Conservation (phyloP, 2,888 invertebrate genomes). For the Coleophora flavipennella region DNA sequence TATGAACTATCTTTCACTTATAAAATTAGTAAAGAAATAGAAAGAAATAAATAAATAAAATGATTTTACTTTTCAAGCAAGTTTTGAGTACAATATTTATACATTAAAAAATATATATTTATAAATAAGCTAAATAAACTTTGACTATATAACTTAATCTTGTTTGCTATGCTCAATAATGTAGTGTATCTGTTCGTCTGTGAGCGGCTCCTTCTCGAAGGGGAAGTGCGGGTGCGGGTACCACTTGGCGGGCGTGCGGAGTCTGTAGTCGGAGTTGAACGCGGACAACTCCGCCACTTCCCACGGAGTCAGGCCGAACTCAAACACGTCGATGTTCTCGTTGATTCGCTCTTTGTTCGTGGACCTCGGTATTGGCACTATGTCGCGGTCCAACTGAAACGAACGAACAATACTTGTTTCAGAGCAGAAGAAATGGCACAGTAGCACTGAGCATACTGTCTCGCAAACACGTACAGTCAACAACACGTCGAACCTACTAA, state of each 20-base stretch:
- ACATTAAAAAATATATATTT: no score
- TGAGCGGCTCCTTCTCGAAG: conserved; percentile 53
- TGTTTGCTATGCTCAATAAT: conserved; percentile 47
- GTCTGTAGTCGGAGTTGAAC: conserved; percentile 59
- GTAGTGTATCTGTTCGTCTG: conserved; percentile 35
- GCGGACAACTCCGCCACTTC: conserved; percentile 67
- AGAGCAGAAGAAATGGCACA: no score
- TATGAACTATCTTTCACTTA: no score
- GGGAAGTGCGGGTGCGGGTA: conserved; percentile 54
- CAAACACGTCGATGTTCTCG: conserved; percentile 71
- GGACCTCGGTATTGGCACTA: conserved; percentile 75
- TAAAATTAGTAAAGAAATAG: no score
- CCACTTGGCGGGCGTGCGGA: conserved; percentile 52
- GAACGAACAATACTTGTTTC: conserved; percentile 8
- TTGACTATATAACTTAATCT: conserved; percentile 28
- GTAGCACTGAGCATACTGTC: no score
- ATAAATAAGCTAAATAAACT: no score
- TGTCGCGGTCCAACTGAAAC: conserved; percentile 64
- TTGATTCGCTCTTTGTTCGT: conserved; percentile 67
- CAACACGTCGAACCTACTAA: no score
- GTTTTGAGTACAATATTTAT: no score
- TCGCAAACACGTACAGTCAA: no score
- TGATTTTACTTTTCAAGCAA: no score
- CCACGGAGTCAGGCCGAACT: conserved; percentile 63
- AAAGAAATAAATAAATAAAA: no score